Evolutionary conservation across 2,113 vertebrate species (phyloP), one percentile per base, ranked within the genome.

Genomic region (Pyrgilauda ruficollis): DNA sequence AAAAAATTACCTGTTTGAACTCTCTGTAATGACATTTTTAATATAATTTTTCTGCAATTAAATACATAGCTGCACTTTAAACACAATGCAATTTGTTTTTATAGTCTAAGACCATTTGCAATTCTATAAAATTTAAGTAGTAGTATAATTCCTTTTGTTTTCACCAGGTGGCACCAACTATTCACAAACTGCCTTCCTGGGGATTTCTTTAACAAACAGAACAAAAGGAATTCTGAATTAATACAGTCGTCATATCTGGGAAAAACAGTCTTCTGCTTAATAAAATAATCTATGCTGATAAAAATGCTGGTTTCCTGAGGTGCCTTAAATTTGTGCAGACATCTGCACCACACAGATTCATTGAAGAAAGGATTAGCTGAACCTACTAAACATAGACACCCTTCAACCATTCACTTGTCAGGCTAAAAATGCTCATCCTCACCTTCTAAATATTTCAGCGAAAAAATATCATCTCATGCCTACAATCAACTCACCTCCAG

Each of bases 401-500:
- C 74, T 78, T 69, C 55, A 56, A 69, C 15, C 43, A 13, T 41
- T 86, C 64, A 27, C 37, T 17, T 6, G 9, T 28, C 61, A 47
- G 27, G 47, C 47, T 37, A 37, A 83, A 73, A 89, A 72, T 1
- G 17, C 33, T 84, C 30, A 50, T 44, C 16, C 46, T 88, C 62
- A 18, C 0, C 5, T 26, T 56, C 15, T 15, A 43, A 41, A 16
- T 44, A 67, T 33, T 83, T 59, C 3, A 47, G 30, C 9, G 2
- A 4, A 79, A 58, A 49, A 53, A n/a, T 28, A 43, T 2, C 31
- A 82, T 20, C 35, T 63, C n/a, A 28, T 74, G 31, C 21, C 37
- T 39, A 59, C 22, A n/a, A 52, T 46, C 31, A 44, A 94, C 98
- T 97, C 73, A 99, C 99, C 99, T 99, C 99, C 68, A 99, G 98